These are phyloP conservation scores for Pyrrhosoma nymphula DNA, from an alignment of 2,888 invertebrate species.

Conservation along the genomic window DNA sequence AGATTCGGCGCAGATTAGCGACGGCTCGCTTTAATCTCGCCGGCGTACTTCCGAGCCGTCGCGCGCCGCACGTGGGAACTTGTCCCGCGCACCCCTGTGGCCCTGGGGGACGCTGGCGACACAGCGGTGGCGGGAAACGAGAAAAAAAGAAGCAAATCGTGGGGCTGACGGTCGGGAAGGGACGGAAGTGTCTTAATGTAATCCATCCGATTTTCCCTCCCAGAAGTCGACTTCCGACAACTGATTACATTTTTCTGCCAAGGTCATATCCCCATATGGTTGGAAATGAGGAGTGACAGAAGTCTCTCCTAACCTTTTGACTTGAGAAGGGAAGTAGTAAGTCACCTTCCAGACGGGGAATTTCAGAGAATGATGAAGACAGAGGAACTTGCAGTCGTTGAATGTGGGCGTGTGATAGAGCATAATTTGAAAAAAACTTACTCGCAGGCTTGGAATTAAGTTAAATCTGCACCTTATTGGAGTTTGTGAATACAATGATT, in stretches of 20 bases:
- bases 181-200: neutral
- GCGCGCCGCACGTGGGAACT: neutral
- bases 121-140: neutral
- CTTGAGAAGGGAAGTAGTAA: neutral
- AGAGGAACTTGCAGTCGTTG: neutral
- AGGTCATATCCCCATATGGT: neutral
- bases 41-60: neutral
- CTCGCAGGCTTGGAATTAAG: neutral
- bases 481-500: neutral
- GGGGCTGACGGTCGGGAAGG: neutral
- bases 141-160: neutral
- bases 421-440: neutral
- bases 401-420: neutral
- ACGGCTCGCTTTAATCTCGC: neutral
- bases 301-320: neutral
- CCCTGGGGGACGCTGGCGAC: neutral
- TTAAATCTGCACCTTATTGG: neutral
- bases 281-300: neutral
- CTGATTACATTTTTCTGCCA: neutral
- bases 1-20: conserved; percentile 4
- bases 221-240: neutral
- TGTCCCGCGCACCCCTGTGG: neutral
- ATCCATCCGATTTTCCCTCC: neutral
- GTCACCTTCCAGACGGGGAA: neutral
- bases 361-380: neutral